These are phyloP conservation scores for Lumbricus terrestris DNA, from an alignment of 2,888 invertebrate genomes.

Conservation along the genomic window DNA sequence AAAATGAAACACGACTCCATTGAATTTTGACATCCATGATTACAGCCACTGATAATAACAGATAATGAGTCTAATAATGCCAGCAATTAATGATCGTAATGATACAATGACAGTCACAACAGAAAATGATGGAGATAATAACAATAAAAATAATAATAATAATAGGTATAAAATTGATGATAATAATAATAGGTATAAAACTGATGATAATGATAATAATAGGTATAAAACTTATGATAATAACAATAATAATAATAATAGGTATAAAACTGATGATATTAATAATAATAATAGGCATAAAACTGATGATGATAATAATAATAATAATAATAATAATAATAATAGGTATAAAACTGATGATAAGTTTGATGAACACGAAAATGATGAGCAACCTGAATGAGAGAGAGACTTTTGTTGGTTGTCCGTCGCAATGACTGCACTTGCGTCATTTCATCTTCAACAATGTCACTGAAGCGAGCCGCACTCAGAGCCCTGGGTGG, in stretches of 20 bases:
- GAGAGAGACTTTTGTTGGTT: constrained; percentile 23
- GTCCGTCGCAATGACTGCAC: constrained; percentile 64
- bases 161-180: neutral
- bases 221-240: neutral
- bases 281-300: neutral
- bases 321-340: neutral
- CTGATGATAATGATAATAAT: neutral
- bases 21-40: neutral
- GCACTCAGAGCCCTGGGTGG: neutral
- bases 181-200: neutral
- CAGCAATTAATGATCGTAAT: neutral
- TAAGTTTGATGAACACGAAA: neutral
- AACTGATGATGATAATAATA: neutral
- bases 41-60: neutral
- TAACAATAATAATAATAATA: neutral
- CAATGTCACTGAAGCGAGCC: constrained; percentile 64
- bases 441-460: constrained; percentile 74
- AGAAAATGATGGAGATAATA: no score
- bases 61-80: neutral
- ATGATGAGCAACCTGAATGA: constrained; percentile 27
- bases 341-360: neutral
- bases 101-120: neutral
- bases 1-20: neutral
- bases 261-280: no score
- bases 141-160: no score